These are phyloP conservation scores for Percopsis transmontana DNA, from an alignment of 2,113 vertebrate species.

Conservation along the genomic window DNA sequence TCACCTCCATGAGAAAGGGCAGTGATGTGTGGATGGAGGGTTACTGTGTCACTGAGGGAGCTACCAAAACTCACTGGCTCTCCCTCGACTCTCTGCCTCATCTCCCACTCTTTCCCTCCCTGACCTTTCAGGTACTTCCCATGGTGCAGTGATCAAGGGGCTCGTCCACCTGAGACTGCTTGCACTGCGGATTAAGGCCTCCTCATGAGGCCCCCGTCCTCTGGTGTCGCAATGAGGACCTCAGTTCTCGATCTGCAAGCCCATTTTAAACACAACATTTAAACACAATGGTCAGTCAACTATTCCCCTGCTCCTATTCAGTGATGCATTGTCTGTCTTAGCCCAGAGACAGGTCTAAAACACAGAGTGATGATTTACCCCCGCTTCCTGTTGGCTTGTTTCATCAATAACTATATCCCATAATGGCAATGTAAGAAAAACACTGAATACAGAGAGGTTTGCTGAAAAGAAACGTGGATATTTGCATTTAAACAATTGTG, in stretches of 20 bases:
- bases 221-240: conserved; percentile 35
- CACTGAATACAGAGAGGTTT: conserved; percentile 18
- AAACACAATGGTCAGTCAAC: conserved; percentile 82
- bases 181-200: conserved; percentile 64
- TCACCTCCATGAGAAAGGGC: conserved; percentile 28
- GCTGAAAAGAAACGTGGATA: conserved; percentile 5
- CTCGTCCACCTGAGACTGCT: conserved; percentile 73
- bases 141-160: conserved; percentile 68
- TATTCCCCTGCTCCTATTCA: conserved; percentile 74
- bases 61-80: conserved; percentile 34
- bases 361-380: too few relatives aligned
- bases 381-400: too few relatives aligned
- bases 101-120: conserved; percentile 18
- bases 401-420: conserved; percentile 41
- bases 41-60: conserved; percentile 50
- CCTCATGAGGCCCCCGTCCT: conserved; percentile 41
- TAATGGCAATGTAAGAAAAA: conserved; percentile 30
- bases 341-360: conserved; percentile 68
- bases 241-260: conserved; percentile 80
- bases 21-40: conserved; percentile 16
- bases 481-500: conserved; percentile 11
- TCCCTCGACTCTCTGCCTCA: conserved; percentile 3
- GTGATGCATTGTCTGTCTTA: conserved; percentile 73
- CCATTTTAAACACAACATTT: conserved; percentile 78
- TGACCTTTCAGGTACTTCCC: conserved; percentile 62